A percentile compares a stretch with the other conserved stretches of the same genome.
Evolutionary conservation across 2,113 vertebrate genomes (phyloP).

Genomic region (Hipposideros armiger): DNA sequence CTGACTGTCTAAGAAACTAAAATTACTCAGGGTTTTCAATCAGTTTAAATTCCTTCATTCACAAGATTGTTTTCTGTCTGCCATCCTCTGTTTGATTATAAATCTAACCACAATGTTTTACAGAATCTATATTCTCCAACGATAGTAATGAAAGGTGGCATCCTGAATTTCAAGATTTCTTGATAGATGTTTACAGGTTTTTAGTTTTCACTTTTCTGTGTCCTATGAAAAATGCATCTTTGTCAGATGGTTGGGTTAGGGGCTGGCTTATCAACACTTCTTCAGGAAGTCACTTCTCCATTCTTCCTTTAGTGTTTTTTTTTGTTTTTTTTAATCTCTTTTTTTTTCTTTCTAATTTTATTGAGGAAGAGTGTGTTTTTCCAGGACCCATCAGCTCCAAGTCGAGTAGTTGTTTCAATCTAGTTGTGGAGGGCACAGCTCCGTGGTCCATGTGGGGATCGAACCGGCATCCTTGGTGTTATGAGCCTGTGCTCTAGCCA

Average conservation of each 20-base stretch:
- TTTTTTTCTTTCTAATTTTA: no score
- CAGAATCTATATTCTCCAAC: neutral
- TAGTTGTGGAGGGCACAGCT: no score
- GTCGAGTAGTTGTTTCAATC: no score
- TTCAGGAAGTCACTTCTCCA: fast-evolving
- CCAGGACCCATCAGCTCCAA: no score
- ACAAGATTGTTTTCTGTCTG: neutral
- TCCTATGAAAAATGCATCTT: neutral
- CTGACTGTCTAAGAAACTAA: neutral
- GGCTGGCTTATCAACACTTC: neutral
- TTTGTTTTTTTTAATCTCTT: no score
- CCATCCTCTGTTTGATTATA: neutral
- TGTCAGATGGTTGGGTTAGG: neutral
- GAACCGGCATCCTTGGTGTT: no score
- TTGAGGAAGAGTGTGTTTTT: no score
- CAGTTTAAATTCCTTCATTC: neutral
- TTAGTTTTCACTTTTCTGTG: neutral
- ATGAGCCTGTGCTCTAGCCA: no score
- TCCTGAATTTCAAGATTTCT: neutral
- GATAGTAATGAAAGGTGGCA: neutral
- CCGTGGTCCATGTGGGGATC: no score
- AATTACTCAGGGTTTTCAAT: neutral
- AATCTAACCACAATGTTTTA: neutral
- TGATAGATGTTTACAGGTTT: neutral
- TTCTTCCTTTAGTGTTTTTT: neutral